Evolutionary conservation across 2,888 invertebrate genomes (phyloP), one percentile per base, ranked within the genome.

Genomic region (Petrolisthes manimaculis): DNA sequence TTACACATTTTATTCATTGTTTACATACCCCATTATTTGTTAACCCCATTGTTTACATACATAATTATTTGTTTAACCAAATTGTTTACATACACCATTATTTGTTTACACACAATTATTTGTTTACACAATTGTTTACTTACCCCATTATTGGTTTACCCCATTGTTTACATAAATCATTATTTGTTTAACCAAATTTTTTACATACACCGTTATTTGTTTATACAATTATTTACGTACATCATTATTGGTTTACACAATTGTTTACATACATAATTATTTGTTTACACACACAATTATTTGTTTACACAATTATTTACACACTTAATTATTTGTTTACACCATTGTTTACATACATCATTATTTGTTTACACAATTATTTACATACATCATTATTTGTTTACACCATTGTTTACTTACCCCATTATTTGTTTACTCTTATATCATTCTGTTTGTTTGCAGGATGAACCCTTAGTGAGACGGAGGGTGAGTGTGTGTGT

Each of bases 391-490:
- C 37, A 37, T 37, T 61, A 51, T 61, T 54, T n/a, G 37, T 37
- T 37, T 37, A 37, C 37, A 0, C 37, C 21, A 61, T 51, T 51
- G 37, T 24, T 77, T 84, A 61, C 61, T 77, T 37, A 37, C 37
- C 37, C 37, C 37, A 37, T 37, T 37, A 37, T 37, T 37, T 37
- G 37, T 86, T 79, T 86, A 67, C 79, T 80, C 37, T 80, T 54
- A 79, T 80, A 71, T 51, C 74, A 81, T 81, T 82, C 84, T 88
- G 69, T 88, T 78, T 88, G 88, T 80, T 88, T 88, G 74, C 88
- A 88, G 88, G 88, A 88, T 77, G 88, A 88, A 79, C 88, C 88
- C 84, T 67, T 80, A 55, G 84, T 88, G 83, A 88, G 88, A 88
- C 88, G 88, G 83, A 84, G 88, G 88, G 88, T 88, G 88, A 88